phyloP scores from a whole-genome alignment of 2,113 vertebrate species.

The Trinectes maculatus region DNA sequence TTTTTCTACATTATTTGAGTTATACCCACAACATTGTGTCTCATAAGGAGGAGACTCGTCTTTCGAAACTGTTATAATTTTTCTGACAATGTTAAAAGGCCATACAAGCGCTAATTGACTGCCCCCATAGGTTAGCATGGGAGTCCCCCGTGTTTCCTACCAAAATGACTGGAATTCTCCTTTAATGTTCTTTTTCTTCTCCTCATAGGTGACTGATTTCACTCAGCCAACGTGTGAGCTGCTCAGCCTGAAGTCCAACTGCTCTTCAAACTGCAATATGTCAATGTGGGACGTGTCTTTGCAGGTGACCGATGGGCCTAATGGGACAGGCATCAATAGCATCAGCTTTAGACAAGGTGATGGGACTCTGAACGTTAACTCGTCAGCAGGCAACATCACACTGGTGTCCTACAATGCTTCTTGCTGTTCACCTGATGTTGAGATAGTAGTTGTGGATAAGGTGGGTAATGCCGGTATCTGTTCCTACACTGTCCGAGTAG shows the following conservation, averaged over 20 bases:
- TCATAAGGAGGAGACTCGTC: no score
- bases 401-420: slow-evolving; percentile 60
- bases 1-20: no score
- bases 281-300: slow-evolving; percentile 52
- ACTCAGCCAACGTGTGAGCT: slow-evolving; percentile 39
- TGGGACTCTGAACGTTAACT: slow-evolving; percentile 50
- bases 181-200: not conserved
- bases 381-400: slow-evolving; percentile 8
- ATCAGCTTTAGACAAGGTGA: slow-evolving; percentile 52
- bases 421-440: slow-evolving; percentile 55
- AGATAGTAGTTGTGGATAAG: slow-evolving; percentile 60
- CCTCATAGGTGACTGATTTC: slow-evolving; percentile 58
- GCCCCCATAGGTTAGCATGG: no score
- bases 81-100: no score
- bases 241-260: slow-evolving; percentile 28
- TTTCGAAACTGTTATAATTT: no score
- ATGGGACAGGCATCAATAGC: slow-evolving; percentile 52
- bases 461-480: slow-evolving; percentile 67
- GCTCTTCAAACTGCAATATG: slow-evolving; percentile 35
- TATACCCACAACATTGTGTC: no score
- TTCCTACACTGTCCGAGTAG: slow-evolving; percentile 30
- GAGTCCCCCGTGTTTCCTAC: no score
- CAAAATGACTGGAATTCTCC: no score
- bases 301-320: slow-evolving; percentile 47
- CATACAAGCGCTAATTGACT: no score